These are phyloP conservation scores for Lycocerus yunnanus DNA, from an alignment of 2,888 invertebrate species.

Conservation along the genomic window DNA sequence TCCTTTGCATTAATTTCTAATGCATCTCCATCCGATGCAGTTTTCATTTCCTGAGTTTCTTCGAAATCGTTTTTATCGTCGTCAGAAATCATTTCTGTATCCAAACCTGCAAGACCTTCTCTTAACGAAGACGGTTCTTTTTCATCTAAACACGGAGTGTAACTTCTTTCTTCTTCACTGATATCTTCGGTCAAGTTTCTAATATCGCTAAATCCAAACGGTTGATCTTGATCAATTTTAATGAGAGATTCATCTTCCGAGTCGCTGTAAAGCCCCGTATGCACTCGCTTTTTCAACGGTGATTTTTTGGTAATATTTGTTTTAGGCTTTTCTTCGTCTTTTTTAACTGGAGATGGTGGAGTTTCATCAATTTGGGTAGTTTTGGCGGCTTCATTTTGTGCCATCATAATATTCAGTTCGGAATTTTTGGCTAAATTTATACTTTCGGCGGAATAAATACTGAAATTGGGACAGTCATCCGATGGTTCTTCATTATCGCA, in stretches of 20 bases:
- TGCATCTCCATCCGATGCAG: conserved; percentile 54
- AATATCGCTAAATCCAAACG: conserved; percentile 49
- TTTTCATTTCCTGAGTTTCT: conserved; percentile 55
- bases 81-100: conserved; percentile 76
- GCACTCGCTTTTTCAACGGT: not conserved
- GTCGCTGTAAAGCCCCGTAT: conserved; percentile 48
- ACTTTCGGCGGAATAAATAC: conserved; percentile 81
- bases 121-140: conserved; percentile 51
- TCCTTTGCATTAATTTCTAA: conserved; percentile 55
- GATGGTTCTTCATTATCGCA: conserved; percentile 62
- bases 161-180: conserved; percentile 71
- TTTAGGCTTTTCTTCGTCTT: not conserved
- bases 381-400: not conserved
- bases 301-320: not conserved
- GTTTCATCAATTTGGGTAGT: not conserved
- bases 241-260: conserved; percentile 52
- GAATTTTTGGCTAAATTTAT: conserved; percentile 71
- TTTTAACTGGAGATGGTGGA: not conserved
- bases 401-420: conserved; percentile 39
- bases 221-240: conserved; percentile 38
- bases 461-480: conserved; percentile 83
- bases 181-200: conserved; percentile 66
- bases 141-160: conserved; percentile 75
- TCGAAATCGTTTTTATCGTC: conserved; percentile 72
- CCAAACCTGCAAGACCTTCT: conserved; percentile 61